Percentiles rank a stretch among this genome's conserved stretches.
These are phyloP conservation scores for Engystomops pustulosus DNA, from an alignment of 2,113 vertebrate species.

Conservation along the genomic window DNA sequence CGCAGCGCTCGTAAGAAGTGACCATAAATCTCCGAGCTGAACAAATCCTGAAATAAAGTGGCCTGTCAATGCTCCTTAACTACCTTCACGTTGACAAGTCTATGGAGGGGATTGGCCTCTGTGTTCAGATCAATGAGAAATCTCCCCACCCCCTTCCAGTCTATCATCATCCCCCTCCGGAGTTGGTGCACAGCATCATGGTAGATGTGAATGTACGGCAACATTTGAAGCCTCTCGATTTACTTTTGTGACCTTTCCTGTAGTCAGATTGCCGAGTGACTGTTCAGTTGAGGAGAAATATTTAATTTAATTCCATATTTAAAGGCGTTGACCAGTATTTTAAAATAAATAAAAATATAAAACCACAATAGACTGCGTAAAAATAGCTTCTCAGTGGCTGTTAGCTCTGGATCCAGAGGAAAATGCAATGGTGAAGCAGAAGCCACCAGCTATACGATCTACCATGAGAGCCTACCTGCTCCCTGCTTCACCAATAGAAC, in stretches of 20 bases:
- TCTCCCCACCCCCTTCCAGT: not conserved
- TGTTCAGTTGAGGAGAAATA: not conserved
- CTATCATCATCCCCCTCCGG: not conserved
- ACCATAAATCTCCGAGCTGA: constrained; percentile 28
- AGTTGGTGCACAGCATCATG: not conserved
- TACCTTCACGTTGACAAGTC: not conserved
- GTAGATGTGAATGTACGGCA: not conserved
- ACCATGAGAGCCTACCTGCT: too few species aligned
- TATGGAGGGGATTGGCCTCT: not conserved
- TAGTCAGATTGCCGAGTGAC: not conserved
- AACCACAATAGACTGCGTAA: too few species aligned
- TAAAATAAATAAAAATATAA: too few species aligned
- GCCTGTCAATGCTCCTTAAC: not conserved
- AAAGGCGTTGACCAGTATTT: too few species aligned
- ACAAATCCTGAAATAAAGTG: constrained; percentile 26
- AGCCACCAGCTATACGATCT: too few species aligned
- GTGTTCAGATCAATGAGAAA: not conserved
- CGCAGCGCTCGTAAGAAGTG: not conserved
- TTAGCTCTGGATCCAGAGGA: too few species aligned
- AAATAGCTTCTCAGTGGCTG: too few species aligned
- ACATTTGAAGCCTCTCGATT: not conserved
- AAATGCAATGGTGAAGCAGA: too few species aligned
- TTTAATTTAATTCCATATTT: too few species aligned
- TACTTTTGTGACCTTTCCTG: not conserved
- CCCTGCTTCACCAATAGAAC: too few species aligned